These are phyloP conservation scores for Heliconius aoede DNA, from an alignment of 2,888 invertebrate genomes.

Conservation along the genomic window DNA sequence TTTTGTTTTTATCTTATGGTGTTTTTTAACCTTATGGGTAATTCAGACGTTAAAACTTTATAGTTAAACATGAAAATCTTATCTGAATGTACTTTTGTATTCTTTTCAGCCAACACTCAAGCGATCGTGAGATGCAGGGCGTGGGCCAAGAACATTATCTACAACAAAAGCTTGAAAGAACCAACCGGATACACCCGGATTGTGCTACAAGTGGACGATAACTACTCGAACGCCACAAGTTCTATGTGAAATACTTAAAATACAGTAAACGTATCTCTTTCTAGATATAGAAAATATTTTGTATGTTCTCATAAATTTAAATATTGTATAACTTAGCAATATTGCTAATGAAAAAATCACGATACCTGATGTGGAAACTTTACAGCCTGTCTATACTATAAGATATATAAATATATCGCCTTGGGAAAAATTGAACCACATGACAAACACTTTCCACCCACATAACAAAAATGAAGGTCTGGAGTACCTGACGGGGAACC, in stretches of 20 bases:
- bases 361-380: no score
- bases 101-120: conserved; percentile 59
- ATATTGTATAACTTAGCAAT: background rate
- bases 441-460: no score
- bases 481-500: no score
- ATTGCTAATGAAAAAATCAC: background rate
- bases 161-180: conserved; percentile 76
- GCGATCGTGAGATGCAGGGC: conserved; percentile 82
- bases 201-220: conserved; percentile 56
- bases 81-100: background rate
- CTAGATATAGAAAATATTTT: background rate
- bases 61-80: background rate
- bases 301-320: background rate
- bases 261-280: background rate
- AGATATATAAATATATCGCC: no score
- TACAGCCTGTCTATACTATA: no score
- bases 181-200: conserved; percentile 71
- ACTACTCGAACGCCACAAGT: conserved; percentile 14
- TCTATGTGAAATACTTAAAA: conserved; percentile 9
- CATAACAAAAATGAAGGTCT: no score
- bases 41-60: no score
- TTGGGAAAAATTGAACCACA: no score
- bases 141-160: conserved; percentile 87
- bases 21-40: no score
- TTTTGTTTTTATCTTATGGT: background rate